Conservation (phyloP, 2,888 invertebrate genomes). For the Cheilosia pagana region DNA sequence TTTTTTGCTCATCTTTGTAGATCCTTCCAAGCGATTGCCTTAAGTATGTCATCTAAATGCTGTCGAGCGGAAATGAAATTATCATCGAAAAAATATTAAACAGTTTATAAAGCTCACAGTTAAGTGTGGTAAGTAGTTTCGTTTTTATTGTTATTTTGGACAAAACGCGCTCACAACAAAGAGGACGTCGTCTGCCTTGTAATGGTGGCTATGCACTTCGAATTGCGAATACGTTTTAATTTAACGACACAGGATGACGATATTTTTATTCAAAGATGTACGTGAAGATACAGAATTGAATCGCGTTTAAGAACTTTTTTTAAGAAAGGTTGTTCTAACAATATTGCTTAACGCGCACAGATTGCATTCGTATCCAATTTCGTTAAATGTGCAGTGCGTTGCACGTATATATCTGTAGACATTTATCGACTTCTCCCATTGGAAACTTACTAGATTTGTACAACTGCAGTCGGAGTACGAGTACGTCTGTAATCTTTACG, state of each 20-base stretch:
- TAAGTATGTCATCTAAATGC: constrained; percentile 72
- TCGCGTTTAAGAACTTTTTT: background rate
- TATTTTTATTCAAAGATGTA: background rate
- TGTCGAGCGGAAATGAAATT: constrained; percentile 70
- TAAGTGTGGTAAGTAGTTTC: background rate
- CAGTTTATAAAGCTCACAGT: constrained; percentile 64
- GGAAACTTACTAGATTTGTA: background rate
- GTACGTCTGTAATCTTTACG: constrained; percentile 36
- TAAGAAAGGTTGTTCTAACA: constrained; percentile 8
- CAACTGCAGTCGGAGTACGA: background rate
- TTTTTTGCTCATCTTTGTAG: background rate
- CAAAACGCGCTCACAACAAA: constrained; percentile 8
- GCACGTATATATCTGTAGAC: constrained; percentile 8
- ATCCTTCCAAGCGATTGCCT: constrained; percentile 64
- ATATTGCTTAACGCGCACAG: constrained; percentile 5
- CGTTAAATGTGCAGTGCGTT: constrained; percentile 19
- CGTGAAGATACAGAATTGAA: background rate
- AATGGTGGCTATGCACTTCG: constrained; percentile 20
- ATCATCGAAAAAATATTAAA: constrained; percentile 68
- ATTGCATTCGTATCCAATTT: background rate
- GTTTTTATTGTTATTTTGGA: constrained; percentile 53
- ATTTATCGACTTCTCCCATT: constrained; percentile 31
- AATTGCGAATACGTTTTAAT: constrained; percentile 31
- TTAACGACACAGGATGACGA: constrained; percentile 13
- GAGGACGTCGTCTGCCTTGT: background rate